phyloP scores from a whole-genome alignment of 2,113 vertebrate genomes.

The Galeopterus variegatus region DNA sequence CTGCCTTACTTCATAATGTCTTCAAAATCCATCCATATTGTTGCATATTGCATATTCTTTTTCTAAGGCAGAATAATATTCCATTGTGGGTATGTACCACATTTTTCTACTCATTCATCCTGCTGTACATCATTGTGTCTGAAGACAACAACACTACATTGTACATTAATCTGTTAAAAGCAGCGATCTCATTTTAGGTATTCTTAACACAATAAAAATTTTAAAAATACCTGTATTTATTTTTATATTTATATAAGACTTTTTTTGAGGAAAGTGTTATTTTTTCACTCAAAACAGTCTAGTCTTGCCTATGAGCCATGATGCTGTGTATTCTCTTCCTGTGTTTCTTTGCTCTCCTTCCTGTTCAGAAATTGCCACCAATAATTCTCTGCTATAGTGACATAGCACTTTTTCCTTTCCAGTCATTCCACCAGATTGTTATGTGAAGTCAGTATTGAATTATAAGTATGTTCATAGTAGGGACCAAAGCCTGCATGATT shows the following conservation, averaged over 20 bases:
- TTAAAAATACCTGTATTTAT: background rate
- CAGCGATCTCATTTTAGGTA: background rate
- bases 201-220: background rate
- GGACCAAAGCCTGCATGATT: background rate
- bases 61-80: no score
- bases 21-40: background rate
- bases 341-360: background rate
- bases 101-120: background rate
- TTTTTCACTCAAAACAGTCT: background rate
- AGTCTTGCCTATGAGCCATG: background rate
- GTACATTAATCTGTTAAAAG: background rate
- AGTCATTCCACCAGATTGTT: constrained; percentile 22
- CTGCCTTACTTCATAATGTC: background rate
- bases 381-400: rapidly evolving
- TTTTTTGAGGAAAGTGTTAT: background rate
- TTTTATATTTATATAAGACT: background rate
- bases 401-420: background rate
- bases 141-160: background rate
- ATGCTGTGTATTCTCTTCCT: background rate
- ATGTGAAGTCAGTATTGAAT: background rate
- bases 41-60: no score
- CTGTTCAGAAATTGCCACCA: background rate
- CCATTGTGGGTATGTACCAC: no score
- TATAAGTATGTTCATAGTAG: background rate
- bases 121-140: background rate